A percentile compares a stretch with the other conserved stretches of the same genome.
phyloP scores from a whole-genome alignment of 2,797 vertebrate genomes.

The Chloroceryle inda region DNA sequence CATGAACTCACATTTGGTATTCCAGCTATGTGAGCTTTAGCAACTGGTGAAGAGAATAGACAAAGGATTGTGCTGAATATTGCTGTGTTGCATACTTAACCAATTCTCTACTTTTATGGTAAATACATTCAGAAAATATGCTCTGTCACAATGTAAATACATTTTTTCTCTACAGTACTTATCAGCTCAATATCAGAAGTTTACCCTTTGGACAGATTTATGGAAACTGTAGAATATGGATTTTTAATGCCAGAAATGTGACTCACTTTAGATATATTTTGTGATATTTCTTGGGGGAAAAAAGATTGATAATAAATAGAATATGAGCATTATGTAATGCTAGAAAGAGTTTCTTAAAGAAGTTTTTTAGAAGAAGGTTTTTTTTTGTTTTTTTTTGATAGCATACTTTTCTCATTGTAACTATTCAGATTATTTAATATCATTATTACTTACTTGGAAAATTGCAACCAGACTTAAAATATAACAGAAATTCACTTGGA shows the following conservation, averaged over 20 bases:
- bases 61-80: not conserved
- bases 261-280: not conserved
- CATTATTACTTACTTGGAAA: not conserved
- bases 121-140: not conserved
- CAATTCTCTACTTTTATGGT: not conserved
- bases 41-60: not conserved
- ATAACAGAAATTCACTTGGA: not conserved
- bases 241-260: not conserved
- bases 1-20: not conserved
- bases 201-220: not conserved
- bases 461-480: not conserved
- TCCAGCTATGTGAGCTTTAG: not conserved
- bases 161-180: not conserved
- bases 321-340: not conserved
- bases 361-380: accelerated
- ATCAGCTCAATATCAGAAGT: not conserved
- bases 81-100: not conserved
- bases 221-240: not conserved
- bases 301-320: not conserved
- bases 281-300: accelerated
- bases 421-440: not conserved
- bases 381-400: not conserved
- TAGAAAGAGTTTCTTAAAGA: not conserved
- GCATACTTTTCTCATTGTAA: not conserved
- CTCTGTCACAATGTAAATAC: not conserved